Conservation (phyloP, 1,140 invertebrate genomes). For the Lordiphosa mommai region DNA sequence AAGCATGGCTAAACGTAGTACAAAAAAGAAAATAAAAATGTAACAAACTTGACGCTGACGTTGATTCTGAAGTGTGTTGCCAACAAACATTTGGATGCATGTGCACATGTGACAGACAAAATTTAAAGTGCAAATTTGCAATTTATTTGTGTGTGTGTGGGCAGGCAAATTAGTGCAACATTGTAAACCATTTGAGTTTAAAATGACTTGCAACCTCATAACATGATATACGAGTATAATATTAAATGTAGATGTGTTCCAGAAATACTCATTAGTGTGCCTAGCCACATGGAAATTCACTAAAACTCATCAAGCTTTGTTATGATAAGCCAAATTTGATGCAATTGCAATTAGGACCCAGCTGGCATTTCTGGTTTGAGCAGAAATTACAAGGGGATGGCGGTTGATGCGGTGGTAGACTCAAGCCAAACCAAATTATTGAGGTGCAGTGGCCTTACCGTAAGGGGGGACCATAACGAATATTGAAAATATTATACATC, state of each 20-base stretch:
- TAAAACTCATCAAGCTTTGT: background rate
- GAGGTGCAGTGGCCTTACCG: no score
- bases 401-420: no score
- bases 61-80: conserved; percentile 44
- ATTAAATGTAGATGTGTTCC: background rate
- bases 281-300: conserved; percentile 14
- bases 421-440: no score
- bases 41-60: conserved; percentile 38
- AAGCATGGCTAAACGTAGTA: conserved; percentile 67
- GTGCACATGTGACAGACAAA: background rate
- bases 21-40: conserved; percentile 31
- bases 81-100: background rate
- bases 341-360: background rate
- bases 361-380: background rate
- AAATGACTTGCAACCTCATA: background rate
- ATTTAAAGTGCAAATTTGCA: no score
- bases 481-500: no score
- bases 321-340: background rate
- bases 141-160: no score
- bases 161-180: no score
- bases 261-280: conserved; percentile 24
- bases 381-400: no score
- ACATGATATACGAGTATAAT: background rate
- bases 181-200: no score
- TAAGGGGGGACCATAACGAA: no score